phyloP scores from a whole-genome alignment of 1,140 invertebrate species.

The Rhyzopertha dominica region DNA sequence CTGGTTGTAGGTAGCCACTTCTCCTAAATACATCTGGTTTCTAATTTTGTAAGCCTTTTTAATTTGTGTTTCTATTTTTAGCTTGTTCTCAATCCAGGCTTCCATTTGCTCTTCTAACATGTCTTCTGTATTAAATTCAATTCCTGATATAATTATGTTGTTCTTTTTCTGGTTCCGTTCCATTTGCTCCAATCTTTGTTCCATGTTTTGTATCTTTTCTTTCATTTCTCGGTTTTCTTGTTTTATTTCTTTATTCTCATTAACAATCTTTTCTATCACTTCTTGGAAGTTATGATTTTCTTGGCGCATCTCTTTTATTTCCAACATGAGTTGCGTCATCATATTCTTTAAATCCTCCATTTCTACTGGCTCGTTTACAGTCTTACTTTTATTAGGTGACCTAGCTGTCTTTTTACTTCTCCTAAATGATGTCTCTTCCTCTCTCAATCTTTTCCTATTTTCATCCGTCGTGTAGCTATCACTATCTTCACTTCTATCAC shows the following conservation, averaged over 20 bases:
- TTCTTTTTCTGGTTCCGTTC: neutral
- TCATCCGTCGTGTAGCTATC: too few relatives aligned
- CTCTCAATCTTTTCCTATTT: too few relatives aligned
- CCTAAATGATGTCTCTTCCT: too few relatives aligned
- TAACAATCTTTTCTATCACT: neutral
- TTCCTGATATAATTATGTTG: neutral
- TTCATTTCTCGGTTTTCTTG: constrained; percentile 23
- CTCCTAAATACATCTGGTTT: too few relatives aligned
- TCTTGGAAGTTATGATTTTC: neutral
- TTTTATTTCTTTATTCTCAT: neutral
- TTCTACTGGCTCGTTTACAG: too few relatives aligned
- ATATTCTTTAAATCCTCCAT: too few relatives aligned
- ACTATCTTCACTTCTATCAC: too few relatives aligned
- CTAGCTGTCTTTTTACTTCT: too few relatives aligned
- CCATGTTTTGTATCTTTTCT: constrained; percentile 22
- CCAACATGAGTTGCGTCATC: too few relatives aligned
- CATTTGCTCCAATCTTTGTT: neutral
- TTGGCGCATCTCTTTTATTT: neutral
- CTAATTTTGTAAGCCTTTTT: too few relatives aligned
- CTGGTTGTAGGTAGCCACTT: too few relatives aligned
- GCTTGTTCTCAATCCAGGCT: neutral
- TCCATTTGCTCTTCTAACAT: neutral
- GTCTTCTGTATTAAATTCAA: neutral
- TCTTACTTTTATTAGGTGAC: too few relatives aligned
- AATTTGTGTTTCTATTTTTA: neutral